Evolutionary conservation across 37 sponge, comb jelly and placozoan species (phyloP).

Genomic region (Amphimedon queenslandica): DNA sequence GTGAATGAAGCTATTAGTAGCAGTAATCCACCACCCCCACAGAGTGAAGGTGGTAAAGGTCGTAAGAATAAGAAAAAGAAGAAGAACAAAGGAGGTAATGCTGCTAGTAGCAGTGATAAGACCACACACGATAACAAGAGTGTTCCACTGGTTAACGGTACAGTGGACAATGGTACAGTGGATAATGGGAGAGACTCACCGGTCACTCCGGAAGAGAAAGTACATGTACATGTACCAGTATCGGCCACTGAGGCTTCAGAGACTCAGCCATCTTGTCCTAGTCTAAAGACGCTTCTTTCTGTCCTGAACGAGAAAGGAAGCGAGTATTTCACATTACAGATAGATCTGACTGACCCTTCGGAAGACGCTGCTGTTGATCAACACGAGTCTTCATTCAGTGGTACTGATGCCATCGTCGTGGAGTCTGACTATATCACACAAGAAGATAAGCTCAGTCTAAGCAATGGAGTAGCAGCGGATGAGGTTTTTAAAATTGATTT

Average conservation of each 20-base stretch:
- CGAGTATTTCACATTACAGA: too few species aligned
- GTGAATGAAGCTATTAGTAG: too few species aligned
- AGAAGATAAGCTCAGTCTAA: not conserved
- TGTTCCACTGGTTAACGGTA: not conserved
- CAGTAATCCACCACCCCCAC: too few species aligned
- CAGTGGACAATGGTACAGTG: not conserved
- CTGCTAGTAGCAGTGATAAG: not conserved
- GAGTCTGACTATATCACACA: not conserved
- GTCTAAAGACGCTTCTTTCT: not conserved
- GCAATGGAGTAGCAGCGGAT: not conserved
- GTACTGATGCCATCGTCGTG: not conserved
- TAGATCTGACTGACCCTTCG: not conserved
- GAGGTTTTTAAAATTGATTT: conserved; percentile 11
- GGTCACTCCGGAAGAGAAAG: not conserved
- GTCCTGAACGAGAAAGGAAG: not conserved
- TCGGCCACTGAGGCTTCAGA: not conserved
- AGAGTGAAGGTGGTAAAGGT: not conserved
- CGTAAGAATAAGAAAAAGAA: conserved; percentile 8
- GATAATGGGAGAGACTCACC: not conserved
- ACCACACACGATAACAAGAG: not conserved
- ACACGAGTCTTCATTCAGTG: not conserved
- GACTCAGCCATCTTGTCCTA: not conserved
- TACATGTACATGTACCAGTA: not conserved
- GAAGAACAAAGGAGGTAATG: conserved; percentile 10
- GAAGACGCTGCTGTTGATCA: not conserved